A percentile compares a stretch with the other conserved stretches of the same genome.
Conservation (phyloP, 2,797 vertebrate genomes). For the Microctenopoma stevenorrisi region DNA sequence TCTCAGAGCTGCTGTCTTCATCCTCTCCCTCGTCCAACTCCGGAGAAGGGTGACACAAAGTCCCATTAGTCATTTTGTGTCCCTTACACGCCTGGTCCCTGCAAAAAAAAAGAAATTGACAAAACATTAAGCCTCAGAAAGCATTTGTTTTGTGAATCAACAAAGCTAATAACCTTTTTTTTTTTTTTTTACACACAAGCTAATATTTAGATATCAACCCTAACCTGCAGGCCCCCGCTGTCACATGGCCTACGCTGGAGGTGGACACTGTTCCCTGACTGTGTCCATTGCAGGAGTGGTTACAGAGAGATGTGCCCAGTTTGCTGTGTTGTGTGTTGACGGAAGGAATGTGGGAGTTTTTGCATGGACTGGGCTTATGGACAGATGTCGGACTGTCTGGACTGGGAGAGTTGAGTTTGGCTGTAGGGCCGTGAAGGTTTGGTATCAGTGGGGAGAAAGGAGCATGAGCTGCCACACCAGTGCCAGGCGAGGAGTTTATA, state of each 20-base stretch:
- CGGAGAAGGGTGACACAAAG: conserved; percentile 89
- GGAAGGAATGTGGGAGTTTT: conserved; percentile 92
- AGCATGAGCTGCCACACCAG: conserved; percentile 77
- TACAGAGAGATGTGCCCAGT: conserved; percentile 87
- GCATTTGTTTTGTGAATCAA: conserved; percentile 7
- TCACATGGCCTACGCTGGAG: conserved; percentile 86
- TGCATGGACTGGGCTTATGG: conserved; percentile 88
- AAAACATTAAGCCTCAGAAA: neutral
- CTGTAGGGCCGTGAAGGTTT: conserved; percentile 76
- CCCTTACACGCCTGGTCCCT: conserved; percentile 97
- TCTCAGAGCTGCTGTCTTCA: conserved; percentile 98
- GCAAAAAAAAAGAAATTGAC: conserved; percentile 14
- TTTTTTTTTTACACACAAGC: neutral
- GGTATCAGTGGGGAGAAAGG: conserved; percentile 87
- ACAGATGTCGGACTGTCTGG: conserved; percentile 82
- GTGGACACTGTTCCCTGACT: conserved; percentile 86
- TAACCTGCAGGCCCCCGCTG: conserved; percentile 91
- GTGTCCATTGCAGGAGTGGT: conserved; percentile 95
- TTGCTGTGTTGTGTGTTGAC: conserved; percentile 92
- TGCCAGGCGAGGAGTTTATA: conserved; percentile 80
- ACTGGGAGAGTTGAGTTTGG: conserved; percentile 84
- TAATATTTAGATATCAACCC: conserved; percentile 15
- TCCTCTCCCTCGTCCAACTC: conserved; percentile 97
- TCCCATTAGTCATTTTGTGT: conserved; percentile 94
- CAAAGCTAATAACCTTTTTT: neutral